phyloP scores from a whole-genome alignment of 2,797 vertebrate species.

The Labroides dimidiatus region DNA sequence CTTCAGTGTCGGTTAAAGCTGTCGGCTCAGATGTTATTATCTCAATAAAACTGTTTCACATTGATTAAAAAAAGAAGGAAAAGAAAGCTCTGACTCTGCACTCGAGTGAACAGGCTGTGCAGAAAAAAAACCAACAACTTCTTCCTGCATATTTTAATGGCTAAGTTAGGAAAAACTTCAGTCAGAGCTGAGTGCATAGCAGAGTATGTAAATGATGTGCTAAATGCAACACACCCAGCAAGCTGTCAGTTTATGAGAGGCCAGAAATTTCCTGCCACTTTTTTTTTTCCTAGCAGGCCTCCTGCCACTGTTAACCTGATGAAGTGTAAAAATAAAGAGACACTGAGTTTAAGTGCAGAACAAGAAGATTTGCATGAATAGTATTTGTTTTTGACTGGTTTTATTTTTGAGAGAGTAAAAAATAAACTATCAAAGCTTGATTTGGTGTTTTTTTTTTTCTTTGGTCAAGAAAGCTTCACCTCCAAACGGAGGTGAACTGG shows the following conservation, averaged over 20 bases:
- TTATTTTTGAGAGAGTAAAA: not conserved
- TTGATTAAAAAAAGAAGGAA: not conserved
- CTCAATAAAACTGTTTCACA: not conserved
- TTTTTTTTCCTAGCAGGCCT: not conserved
- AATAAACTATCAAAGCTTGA: conserved; percentile 1
- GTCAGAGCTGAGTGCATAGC: not conserved
- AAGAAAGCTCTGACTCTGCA: not conserved
- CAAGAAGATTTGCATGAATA: conserved; percentile 5
- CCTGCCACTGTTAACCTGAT: not conserved
- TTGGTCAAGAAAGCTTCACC: conserved; percentile 10
- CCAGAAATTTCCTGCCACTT: not conserved
- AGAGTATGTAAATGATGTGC: conserved; percentile 13
- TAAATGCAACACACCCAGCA: not conserved
- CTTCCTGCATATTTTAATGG: not conserved
- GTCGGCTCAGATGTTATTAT: not conserved
- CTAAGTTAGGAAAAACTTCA: not conserved
- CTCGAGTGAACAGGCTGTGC: not conserved
- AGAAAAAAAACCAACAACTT: conserved; percentile 1
- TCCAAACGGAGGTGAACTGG: conserved; percentile 12
- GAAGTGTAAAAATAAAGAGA: not conserved
- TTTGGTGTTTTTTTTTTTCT: not conserved
- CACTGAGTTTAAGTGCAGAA: not conserved
- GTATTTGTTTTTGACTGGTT: not conserved
- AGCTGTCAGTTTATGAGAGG: conserved; percentile 16
- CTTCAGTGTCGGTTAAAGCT: not conserved